These are phyloP conservation scores for Anthrax anthrax DNA, from an alignment of 2,888 invertebrate genomes.

Conservation along the genomic window DNA sequence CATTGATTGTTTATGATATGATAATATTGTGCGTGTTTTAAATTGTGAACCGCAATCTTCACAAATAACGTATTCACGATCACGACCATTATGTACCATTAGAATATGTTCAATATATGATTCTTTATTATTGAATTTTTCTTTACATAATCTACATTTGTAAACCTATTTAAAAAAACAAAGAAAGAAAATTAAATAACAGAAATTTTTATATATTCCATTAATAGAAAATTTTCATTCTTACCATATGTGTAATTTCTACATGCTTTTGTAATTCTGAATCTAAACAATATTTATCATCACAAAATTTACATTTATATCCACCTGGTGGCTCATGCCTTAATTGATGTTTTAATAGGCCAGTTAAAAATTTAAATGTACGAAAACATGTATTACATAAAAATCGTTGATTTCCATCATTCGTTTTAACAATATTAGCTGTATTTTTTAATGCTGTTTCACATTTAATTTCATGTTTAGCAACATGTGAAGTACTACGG, in stretches of 20 bases:
- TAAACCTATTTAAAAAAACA: conserved; percentile 13
- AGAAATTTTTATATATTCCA: too few species aligned
- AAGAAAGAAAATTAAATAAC: background rate
- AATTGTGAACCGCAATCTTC: conserved; percentile 35
- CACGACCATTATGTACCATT: conserved; percentile 27
- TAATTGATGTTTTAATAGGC: conserved; percentile 24
- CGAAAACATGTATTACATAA: conserved; percentile 1
- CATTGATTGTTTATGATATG: conserved; percentile 27
- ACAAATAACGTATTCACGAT: conserved; percentile 30
- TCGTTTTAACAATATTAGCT: background rate
- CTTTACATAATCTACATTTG: conserved; percentile 29
- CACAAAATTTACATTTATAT: conserved; percentile 30
- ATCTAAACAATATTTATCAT: conserved; percentile 23
- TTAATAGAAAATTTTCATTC: too few species aligned
- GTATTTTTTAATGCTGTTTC: background rate
- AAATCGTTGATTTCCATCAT: conserved; percentile 1
- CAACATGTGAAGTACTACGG: background rate
- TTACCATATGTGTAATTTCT: conserved; percentile 18
- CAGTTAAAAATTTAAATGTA: conserved; percentile 3
- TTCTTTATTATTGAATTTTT: conserved; percentile 23
- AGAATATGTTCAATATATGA: conserved; percentile 30
- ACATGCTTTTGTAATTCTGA: conserved; percentile 25
- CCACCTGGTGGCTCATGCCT: conserved; percentile 33
- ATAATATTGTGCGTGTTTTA: conserved; percentile 30
- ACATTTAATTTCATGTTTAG: conserved; percentile 2